phyloP scores from a whole-genome alignment of 1,140 invertebrate genomes.

The Nasonia vitripennis region DNA sequence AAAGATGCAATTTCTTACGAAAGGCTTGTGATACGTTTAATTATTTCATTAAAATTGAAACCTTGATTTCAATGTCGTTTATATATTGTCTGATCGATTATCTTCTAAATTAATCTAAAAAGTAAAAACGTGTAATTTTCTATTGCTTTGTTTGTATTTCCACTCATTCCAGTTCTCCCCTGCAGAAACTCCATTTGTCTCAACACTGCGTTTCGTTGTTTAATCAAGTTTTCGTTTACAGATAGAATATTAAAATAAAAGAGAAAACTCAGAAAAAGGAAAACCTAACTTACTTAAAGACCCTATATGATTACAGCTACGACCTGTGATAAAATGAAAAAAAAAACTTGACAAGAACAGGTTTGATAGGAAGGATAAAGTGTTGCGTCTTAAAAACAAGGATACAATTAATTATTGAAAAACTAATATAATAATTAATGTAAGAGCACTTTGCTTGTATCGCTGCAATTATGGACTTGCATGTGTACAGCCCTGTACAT shows the following conservation, averaged over 20 bases:
- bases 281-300: slow-evolving; percentile 55
- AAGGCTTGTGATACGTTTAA: slow-evolving; percentile 30
- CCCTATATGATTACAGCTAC: slow-evolving; percentile 59
- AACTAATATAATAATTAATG: slow-evolving; percentile 63
- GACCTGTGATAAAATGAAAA: slow-evolving; percentile 60
- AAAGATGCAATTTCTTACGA: neutral
- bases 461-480: slow-evolving; percentile 68
- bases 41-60: neutral
- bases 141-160: neutral
- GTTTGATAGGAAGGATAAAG: slow-evolving; percentile 60
- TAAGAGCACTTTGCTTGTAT: slow-evolving; percentile 70
- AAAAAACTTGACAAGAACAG: slow-evolving; percentile 58
- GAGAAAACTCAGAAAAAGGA: slow-evolving; percentile 43
- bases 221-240: slow-evolving; percentile 9
- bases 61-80: neutral
- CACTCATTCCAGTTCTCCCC: slow-evolving; percentile 14
- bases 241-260: slow-evolving; percentile 49
- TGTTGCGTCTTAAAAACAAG: slow-evolving; percentile 58
- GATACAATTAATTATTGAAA: slow-evolving; percentile 65
- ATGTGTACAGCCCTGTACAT: slow-evolving; percentile 71
- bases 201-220: slow-evolving; percentile 15
- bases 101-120: neutral
- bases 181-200: neutral
- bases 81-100: neutral
- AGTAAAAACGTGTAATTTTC: neutral